A percentile compares a stretch with the other conserved stretches of the same genome.
Conservation (phyloP, 2,113 vertebrate genomes). For the Charina bottae region DNA sequence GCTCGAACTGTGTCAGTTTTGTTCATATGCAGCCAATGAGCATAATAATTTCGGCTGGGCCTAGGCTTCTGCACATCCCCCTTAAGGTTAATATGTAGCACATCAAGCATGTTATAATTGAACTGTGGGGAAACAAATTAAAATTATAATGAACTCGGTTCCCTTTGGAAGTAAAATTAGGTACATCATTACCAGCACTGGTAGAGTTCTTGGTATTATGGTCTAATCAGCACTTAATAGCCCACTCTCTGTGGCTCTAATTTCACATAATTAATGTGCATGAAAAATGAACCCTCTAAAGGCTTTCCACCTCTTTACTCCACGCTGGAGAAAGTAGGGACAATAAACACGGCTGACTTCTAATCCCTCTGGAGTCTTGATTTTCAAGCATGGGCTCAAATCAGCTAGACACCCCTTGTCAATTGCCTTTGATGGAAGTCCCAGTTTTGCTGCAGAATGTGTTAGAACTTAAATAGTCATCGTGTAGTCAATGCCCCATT, state of each 20-base stretch:
- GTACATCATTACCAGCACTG: conserved; percentile 58
- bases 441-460: not conserved
- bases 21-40: conserved; percentile 9
- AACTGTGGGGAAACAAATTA: conserved; percentile 75
- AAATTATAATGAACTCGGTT: conserved; percentile 74
- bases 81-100: conserved; percentile 63
- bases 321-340: conserved; percentile 58
- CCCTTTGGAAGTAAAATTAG: conserved; percentile 70
- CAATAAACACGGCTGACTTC: conserved; percentile 41
- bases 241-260: conserved; percentile 61
- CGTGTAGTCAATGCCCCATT: not conserved
- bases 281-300: conserved; percentile 64
- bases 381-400: not conserved
- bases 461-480: too few relatives aligned
- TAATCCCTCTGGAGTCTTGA: conserved; percentile 18
- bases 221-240: conserved; percentile 67
- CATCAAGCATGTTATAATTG: conserved; percentile 69
- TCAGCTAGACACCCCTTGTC: not conserved
- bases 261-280: conserved; percentile 72
- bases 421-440: not conserved
- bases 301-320: conserved; percentile 56
- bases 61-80: conserved; percentile 43
- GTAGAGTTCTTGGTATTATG: conserved; percentile 64
- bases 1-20: conserved; percentile 4
- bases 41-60: conserved; percentile 31